Evolutionary conservation across 2,797 vertebrate genomes (phyloP), one percentile per base, ranked within the genome.

Genomic region (Cygnus olor): DNA sequence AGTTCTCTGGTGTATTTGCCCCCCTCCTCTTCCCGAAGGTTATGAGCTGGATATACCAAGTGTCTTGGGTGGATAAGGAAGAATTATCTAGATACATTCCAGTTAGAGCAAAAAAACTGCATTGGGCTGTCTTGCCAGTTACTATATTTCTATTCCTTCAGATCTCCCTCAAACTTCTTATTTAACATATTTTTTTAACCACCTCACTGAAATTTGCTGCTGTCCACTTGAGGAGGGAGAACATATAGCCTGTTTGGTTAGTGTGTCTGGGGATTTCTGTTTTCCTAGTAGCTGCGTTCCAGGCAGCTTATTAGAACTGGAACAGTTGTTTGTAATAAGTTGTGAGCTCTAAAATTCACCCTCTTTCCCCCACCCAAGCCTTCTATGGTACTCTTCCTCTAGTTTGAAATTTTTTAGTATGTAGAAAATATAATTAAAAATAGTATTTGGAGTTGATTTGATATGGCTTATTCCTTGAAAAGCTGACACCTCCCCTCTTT

Each of bases 381-480:
- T 24, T 53, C 14, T 45, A 2, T 57, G 73, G 80, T 93, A 71
- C 71, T 89, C 40, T 90, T 95, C 80, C 64, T 96, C 92, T 80
- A 61, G 4, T 80, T 87, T 87, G 64, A 45, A 82, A 10, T 60
- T 85, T 54, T 54, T 63, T 88, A 57, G 42, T 40, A 13, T 10
- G 24, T 91, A 53, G 64, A 68, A 80, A 85, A 58, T 8, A 28
- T 58, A 36, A 47, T 47, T 80, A n/a, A 7, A 64, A 72, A 28
- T 56, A 3, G 3, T 47, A 17, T 72, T 86, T 95, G 83, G 58
- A 77, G 34, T 70, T 91, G 81, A 61, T 9, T 74, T 74, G 47
- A 42, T 14, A 1, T 61, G 54, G 42, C 45, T 79, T 69, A 54
- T 14, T 85, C 34, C n/a, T 74, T 65, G 81, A 22, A 47, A 60